phyloP scores from a whole-genome alignment of 2,888 invertebrate species.

The Tolmerus cingulatus region DNA sequence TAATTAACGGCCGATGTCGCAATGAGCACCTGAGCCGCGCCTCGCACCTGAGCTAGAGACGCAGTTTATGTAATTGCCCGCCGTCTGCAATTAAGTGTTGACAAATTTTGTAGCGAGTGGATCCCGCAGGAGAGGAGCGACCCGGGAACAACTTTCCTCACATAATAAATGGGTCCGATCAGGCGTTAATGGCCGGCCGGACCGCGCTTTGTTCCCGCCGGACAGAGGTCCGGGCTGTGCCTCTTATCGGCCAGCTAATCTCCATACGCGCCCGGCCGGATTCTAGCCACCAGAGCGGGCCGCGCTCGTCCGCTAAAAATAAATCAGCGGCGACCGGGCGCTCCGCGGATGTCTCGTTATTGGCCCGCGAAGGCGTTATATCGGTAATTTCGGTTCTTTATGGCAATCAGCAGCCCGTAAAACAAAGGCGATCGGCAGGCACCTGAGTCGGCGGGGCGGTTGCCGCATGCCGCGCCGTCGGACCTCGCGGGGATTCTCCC shows the following conservation, averaged over 20 bases:
- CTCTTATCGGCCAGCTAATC: conserved; percentile 4
- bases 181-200: conserved; percentile 1
- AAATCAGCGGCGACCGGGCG: background rate
- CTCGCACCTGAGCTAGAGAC: background rate
- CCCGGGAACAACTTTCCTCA: background rate
- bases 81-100: conserved; percentile 31
- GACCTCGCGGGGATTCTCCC: conserved; percentile 45
- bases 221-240: background rate
- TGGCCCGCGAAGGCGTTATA: background rate
- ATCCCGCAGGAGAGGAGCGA: background rate
- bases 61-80: conserved; percentile 14
- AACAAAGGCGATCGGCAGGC: conserved; percentile 19
- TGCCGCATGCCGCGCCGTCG: conserved; percentile 10
- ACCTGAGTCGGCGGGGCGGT: conserved; percentile 1
- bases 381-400: conserved; percentile 18
- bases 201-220: background rate
- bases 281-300: background rate
- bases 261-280: background rate
- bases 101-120: conserved; percentile 21
- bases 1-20: conserved; percentile 8
- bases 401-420: conserved; percentile 17
- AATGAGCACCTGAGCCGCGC: conserved; percentile 11
- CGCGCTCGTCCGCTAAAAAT: background rate
- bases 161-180: conserved; percentile 11
- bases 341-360: background rate